Conservation (phyloP, 2,888 invertebrate species). For the Pseudococcus viburni region DNA sequence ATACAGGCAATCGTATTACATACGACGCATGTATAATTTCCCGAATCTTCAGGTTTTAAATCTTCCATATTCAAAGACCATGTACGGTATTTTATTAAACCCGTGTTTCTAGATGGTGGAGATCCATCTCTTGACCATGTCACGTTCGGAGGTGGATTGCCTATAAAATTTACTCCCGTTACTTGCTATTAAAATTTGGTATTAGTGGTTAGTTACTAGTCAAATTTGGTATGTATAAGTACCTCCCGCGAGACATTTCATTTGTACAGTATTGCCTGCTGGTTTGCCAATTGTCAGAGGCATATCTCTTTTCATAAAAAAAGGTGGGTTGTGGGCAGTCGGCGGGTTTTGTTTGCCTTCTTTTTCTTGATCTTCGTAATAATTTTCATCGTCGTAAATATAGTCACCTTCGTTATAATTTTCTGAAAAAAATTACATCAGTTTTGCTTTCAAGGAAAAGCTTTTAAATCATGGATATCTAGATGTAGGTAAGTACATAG, state of each 20-base stretch:
- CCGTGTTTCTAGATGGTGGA: conserved; percentile 78
- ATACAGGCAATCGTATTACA: conserved; percentile 88
- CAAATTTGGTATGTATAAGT: neutral
- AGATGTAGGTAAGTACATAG: too few relatives aligned
- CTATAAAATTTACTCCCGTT: conserved; percentile 70
- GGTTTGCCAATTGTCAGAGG: neutral
- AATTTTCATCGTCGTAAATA: neutral
- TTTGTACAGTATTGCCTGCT: neutral
- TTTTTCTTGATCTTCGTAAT: neutral
- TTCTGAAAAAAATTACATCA: neutral
- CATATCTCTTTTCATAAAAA: neutral
- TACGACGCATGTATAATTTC: conserved; percentile 89
- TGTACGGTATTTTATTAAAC: conserved; percentile 75
- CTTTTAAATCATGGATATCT: too few relatives aligned
- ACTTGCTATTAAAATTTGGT: neutral
- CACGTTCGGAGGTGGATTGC: conserved; percentile 85
- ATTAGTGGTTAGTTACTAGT: neutral
- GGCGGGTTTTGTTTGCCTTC: neutral
- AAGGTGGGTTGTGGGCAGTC: neutral
- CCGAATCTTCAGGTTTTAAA: conserved; percentile 85
- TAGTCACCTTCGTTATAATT: neutral
- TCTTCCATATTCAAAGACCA: conserved; percentile 86
- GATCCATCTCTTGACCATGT: conserved; percentile 87
- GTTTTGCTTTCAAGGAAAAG: too few relatives aligned
- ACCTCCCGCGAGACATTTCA: neutral